Percentiles rank a stretch among this genome's conserved stretches.
These are phyloP conservation scores for Cephalopterus ornatus DNA, from an alignment of 2,113 vertebrate species.

Conservation along the genomic window DNA sequence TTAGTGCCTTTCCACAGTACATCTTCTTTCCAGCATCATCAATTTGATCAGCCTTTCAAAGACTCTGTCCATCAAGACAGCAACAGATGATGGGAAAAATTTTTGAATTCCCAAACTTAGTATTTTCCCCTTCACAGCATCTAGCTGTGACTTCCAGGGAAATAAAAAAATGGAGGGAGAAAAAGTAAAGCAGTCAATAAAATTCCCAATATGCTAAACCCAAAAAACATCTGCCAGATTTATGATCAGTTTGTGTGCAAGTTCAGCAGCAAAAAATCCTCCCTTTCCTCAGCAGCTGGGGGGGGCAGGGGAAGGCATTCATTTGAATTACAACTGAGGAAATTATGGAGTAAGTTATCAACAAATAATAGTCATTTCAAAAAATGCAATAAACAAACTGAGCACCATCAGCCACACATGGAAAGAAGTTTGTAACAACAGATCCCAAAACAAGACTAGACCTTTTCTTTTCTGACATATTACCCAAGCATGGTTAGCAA, in stretches of 20 bases:
- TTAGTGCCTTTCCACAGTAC: constrained; percentile 24
- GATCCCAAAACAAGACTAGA: background rate
- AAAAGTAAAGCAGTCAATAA: constrained; percentile 36
- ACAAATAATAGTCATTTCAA: background rate
- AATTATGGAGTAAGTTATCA: background rate
- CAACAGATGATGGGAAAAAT: background rate
- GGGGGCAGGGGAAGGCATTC: background rate
- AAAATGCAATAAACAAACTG: background rate
- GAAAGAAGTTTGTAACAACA: background rate
- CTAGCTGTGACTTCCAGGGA: background rate
- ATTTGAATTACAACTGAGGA: constrained; percentile 23
- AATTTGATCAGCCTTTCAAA: background rate
- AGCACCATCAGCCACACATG: background rate
- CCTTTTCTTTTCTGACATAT: background rate
- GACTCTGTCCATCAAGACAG: background rate
- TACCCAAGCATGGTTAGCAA: background rate
- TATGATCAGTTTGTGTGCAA: constrained; percentile 39
- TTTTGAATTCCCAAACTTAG: constrained; percentile 40
- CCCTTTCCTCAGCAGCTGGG: constrained; percentile 34
- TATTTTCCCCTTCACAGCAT: constrained; percentile 12
- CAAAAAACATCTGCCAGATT: constrained; percentile 66
- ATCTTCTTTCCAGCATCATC: background rate
- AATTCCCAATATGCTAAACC: constrained; percentile 47
- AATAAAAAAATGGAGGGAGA: background rate
- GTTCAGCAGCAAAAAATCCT: constrained; percentile 58